Base-by-base conservation (phyloP, 2,113 vertebrate genomes). In the Pardalotus punctatus region DNA sequence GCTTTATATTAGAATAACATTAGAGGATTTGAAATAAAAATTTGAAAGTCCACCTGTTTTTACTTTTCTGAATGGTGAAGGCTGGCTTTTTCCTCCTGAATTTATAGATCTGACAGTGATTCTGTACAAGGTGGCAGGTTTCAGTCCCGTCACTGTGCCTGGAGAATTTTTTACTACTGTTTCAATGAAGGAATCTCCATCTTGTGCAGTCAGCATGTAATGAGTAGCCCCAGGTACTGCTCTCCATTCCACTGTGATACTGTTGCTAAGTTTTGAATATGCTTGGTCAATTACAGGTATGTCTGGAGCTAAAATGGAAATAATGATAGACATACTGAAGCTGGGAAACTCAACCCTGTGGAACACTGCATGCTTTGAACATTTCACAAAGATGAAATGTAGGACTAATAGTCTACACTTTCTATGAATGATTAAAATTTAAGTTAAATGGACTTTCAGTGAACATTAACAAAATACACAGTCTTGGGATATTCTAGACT, bases 181-280 rank as follows among this genome's bases (percentile, higher is more conserved):
- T 97, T 99, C 98, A 45, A 91, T 73, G 66, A 99, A 97, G 54
- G 98, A 98, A 71, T 98, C 96, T 27, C 97, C 98, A 10, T 84
- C 95, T 77, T 97, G 79, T 5, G 99, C 98, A 36, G 98, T 98
- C 72, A 99, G 96, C 72, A 99, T 95, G 74, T 99, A 99, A 94
- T 97, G 51, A 65, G 97, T 98, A 58, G 99, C 99, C 51, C 99
- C 99, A 6, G 97, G 77, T 70, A 98, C 98, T 1, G 97, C 86
- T 17, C 85, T 96, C 97, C 99, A 99, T 91, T 99, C 98, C 95
- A 99, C 99, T 16, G 98, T 99, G 98, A 99, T 98, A 88, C 99
- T 99, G 95, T 97, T 96, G 91, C 99, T 99, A 53, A 98, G 83
- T 96, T 99, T 99, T 81, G 99, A 99, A 97, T 99, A 99, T 54